Evolutionary conservation across 2,888 invertebrate species (phyloP), one percentile per base, ranked within the genome.

Genomic region (Cheilosia pagana): DNA sequence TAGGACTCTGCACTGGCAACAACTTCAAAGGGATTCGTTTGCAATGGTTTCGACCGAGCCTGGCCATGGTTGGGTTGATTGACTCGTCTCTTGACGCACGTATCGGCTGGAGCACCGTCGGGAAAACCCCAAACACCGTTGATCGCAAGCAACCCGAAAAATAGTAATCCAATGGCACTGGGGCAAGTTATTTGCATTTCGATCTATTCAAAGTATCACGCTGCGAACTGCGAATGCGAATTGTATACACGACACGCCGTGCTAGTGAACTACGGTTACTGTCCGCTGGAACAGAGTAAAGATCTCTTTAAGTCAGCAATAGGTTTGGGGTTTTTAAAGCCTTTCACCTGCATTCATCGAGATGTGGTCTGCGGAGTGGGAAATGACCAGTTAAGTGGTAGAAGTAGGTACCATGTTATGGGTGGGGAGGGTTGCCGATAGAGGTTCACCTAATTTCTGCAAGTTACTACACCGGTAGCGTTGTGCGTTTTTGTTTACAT

Each of bases 51-150:
- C 0, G 95, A 93, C 81, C 95, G 92, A 8, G 95, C 94, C 88
- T 95, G 94, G 2, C 96, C 95, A 88, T 96, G 96, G 90, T 96
- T 95, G 0, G 96, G 96, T 89, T 92, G 92, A 91, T 96, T 96
- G 1, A 95, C 94, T 52, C 95, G 93, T 28, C 94, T 93, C 90
- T 95, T 96, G 3, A 96, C 96, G 89, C 96, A 96, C 39, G 95
- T 94, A 89, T 96, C 96, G 31, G 96, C 94, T 0, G 96, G 96
- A 1, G 95, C 96, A 1, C 96, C 96, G 88, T 96, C 96, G n/a
- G 96, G 96, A 89, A 96, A 96, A 82, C 93, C 93, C 59, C 71
- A 41, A 4, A 91, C 89, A 77, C 91, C 92, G 75, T 92, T 89
- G 89, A 91, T 88, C 71, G 92, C 87, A 50, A 92, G 79, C 35